phyloP scores from a whole-genome alignment of 2,888 invertebrate genomes.

The Lepidochrysops patricia region DNA sequence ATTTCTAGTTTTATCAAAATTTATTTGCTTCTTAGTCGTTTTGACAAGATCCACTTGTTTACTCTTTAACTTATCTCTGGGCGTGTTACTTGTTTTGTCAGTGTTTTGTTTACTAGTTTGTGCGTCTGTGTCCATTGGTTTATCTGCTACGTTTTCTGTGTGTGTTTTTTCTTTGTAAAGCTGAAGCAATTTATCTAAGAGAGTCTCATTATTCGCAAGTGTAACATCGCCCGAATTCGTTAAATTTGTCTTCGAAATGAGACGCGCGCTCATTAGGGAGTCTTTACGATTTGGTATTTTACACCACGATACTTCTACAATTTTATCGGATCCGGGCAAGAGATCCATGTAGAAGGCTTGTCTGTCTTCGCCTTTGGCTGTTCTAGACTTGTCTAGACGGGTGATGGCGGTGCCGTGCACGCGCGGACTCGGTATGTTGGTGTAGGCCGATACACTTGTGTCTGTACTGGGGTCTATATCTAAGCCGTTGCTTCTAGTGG shows the following conservation, averaged over 20 bases:
- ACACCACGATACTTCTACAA: conserved; percentile 7
- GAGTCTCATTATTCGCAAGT: not conserved
- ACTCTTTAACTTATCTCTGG: not conserved
- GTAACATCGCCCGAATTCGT: conserved; percentile 3
- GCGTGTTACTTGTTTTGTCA: not conserved
- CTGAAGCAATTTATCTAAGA: conserved; percentile 1
- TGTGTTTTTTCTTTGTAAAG: conserved; percentile 8
- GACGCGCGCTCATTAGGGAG: conserved; percentile 5
- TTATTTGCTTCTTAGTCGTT: not conserved
- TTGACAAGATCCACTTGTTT: not conserved
- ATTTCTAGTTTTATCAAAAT: not conserved
- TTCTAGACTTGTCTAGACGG: conserved; percentile 1
- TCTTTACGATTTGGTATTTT: conserved; percentile 5
- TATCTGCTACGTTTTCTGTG: not conserved
- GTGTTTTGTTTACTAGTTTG: not conserved
- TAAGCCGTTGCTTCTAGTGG: not conserved
- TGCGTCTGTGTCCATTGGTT: not conserved
- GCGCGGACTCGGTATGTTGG: conserved; percentile 5
- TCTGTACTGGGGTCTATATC: conserved; percentile 2
- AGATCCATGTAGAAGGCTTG: conserved; percentile 10
- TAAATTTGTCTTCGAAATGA: not conserved
- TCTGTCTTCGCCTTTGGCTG: not conserved
- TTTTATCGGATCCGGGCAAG: conserved; percentile 3
- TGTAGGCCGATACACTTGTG: conserved; percentile 1
- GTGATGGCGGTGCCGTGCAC: conserved; percentile 4